Evolutionary conservation across 2,797 vertebrate species (phyloP), one percentile per base, ranked within the genome.

Genomic region (Yasuhikotakia modesta): DNA sequence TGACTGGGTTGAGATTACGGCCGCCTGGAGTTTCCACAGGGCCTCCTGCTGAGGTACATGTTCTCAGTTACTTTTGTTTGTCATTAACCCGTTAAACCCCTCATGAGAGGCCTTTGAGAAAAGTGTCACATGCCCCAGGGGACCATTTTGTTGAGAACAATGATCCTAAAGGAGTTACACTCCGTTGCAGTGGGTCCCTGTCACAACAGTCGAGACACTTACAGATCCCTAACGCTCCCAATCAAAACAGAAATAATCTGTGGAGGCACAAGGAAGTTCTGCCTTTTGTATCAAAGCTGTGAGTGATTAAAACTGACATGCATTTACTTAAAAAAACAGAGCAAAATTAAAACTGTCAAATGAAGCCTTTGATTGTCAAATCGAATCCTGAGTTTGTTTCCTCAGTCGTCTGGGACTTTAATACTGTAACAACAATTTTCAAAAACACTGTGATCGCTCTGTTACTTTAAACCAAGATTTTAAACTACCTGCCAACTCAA

Each of bases 71-170:
- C 90, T 90, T 92, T 93, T 93, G 92, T 93, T 89, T 89, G 90
- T 81, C 71, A 86, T 93, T 94, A 94, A 94, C 93, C 92, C 91
- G 86, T 94, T 93, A 93, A 94, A 93, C 92, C 90, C 91, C 87
- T 78, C 87, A 88, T 90, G 92, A 92, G 90, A 89, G 87, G 78
- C 90, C 88, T 92, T 92, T 93, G 90, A 94, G 53, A 84, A 87
- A 89, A 85, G 90, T 92, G 92, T 93, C 92, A 93, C 89, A 91
- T 88, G 87, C 91, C 91, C 90, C 86, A 66, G 93, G 91, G 91
- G 91, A 87, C 82, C 89, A 88, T 93, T 93, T 91, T 91, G 92
- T 91, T 88, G 84, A 86, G 87, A 91, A 92, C 90, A 93, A 93
- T 92, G 90, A 91, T 90, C 90, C 89, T 91, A 91, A 92, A 92